Conservation (phyloP, 64 coral and sea anemone species). For the Montipora efflorescens region DNA sequence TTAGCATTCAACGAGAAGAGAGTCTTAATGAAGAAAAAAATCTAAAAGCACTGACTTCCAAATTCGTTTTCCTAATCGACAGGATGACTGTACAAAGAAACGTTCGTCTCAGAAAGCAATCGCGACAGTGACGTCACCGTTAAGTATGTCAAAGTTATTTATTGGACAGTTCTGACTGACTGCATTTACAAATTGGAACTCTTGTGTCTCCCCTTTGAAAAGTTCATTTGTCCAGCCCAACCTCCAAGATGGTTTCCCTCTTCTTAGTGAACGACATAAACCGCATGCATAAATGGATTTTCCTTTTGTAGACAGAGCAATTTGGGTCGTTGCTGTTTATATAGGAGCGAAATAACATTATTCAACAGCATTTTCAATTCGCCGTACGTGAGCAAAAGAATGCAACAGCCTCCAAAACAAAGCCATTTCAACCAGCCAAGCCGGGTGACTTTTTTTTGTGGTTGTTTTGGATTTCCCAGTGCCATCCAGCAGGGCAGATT, state of each 20-base stretch:
- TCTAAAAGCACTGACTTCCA: slow-evolving; percentile 7
- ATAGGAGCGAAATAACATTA: too few relatives aligned
- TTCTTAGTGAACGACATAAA: background rate
- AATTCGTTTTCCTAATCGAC: slow-evolving; percentile 60
- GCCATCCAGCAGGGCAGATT: too few relatives aligned
- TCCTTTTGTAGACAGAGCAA: background rate
- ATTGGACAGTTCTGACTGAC: background rate
- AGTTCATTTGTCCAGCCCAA: background rate
- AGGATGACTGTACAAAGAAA: slow-evolving; percentile 33
- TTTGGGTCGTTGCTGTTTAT: too few relatives aligned
- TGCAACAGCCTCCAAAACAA: too few relatives aligned
- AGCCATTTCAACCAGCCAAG: too few relatives aligned
- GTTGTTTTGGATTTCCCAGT: too few relatives aligned
- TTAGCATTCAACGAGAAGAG: slow-evolving; percentile 49
- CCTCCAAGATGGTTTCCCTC: background rate
- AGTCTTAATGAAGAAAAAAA: background rate
- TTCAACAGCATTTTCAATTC: too few relatives aligned
- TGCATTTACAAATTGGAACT: background rate
- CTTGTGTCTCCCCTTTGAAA: background rate
- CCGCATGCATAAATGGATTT: background rate
- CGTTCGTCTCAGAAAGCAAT: slow-evolving; percentile 39
- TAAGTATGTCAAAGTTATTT: slow-evolving; percentile 29
- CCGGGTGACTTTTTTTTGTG: too few relatives aligned
- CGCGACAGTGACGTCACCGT: background rate
- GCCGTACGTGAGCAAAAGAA: too few relatives aligned